Base-by-base conservation (phyloP, 92 coral and sea anemone species). In the Pocillopora meandrina region DNA sequence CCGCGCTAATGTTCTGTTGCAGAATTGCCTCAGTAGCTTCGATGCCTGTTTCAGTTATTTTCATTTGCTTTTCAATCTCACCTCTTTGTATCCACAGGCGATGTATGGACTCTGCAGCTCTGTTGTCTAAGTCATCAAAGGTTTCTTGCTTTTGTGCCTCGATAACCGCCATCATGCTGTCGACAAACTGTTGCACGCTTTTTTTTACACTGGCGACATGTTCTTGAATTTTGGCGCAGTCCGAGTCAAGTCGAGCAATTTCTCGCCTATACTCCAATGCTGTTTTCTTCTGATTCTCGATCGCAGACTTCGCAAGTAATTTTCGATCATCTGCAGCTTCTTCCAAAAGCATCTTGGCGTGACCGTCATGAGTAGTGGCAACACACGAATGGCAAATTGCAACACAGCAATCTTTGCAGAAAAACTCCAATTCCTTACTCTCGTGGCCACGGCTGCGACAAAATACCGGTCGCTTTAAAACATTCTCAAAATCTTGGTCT, bases 321-420 rank as follows among this genome's bases (percentile, higher is more conserved):
- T 65, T 65, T 20, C 70, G 31, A 3, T 65, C 70, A 65, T 65
- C n/a, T 65, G 70, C 70, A 20, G 70, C 70, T 20, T 65, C 70
- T 20, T 65, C 35, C 70, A 65, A 65, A 65, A 20, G 70, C 31
- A 7, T 65, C 12, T 20, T 65, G 70, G 11, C 36, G 70, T 65
- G 70, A 21, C 34, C 35, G 70, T 1, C 70, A 33, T 65, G 70
- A 65, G 11, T 4, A 21, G 34, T 65, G 10, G 15, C 34, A n/a
- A 65, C 70, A 42, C 49, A 42, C 1, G 1, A 42, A 42, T 1
- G 1, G 49, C 49, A 42, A 42, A 42, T 42, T 42, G 70, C 12
- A 1, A n/a, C 70, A 20, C 0, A 26, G 31, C 70, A 65, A 13
- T 20, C 33, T 21, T n/a, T 65, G 33, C 70, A 65, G 33, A 65